phyloP scores from a whole-genome alignment of 2,113 vertebrate genomes.

The Oreochromis spilurus region DNA sequence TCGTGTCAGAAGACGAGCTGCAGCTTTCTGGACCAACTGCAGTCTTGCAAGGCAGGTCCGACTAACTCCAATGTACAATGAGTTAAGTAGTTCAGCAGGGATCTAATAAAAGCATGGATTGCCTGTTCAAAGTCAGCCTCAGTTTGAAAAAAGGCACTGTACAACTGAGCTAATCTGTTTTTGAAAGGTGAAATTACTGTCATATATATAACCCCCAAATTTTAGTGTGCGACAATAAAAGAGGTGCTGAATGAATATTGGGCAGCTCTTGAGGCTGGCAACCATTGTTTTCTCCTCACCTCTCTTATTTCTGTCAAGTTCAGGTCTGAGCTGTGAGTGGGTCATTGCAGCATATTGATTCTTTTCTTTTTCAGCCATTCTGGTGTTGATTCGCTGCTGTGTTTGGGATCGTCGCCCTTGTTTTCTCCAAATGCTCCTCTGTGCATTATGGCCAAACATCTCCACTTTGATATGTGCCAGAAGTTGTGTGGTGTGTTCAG shows the following conservation, averaged over 20 bases:
- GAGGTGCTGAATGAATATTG: neutral
- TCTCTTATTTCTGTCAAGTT: neutral
- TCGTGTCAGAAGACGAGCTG: neutral
- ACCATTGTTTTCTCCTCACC: neutral
- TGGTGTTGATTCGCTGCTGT: neutral
- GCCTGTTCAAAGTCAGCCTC: neutral
- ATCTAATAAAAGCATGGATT: neutral
- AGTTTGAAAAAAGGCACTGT: neutral
- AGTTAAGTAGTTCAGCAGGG: neutral
- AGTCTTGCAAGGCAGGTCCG: neutral
- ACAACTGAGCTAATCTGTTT: neutral
- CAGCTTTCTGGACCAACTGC: neutral
- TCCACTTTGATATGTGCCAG: neutral
- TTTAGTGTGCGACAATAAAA: too few relatives aligned
- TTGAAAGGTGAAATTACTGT: neutral
- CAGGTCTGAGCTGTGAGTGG: neutral
- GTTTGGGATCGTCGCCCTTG: neutral
- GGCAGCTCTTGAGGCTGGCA: neutral
- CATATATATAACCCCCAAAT: neutral
- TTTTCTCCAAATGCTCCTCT: neutral
- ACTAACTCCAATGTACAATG: neutral
- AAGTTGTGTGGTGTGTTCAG: neutral
- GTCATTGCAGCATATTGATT: neutral
- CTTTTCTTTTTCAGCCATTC: neutral
- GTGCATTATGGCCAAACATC: neutral